Base-by-base conservation (phyloP, 2,797 vertebrate genomes). In the Phaenicophaeus curvirostris region DNA sequence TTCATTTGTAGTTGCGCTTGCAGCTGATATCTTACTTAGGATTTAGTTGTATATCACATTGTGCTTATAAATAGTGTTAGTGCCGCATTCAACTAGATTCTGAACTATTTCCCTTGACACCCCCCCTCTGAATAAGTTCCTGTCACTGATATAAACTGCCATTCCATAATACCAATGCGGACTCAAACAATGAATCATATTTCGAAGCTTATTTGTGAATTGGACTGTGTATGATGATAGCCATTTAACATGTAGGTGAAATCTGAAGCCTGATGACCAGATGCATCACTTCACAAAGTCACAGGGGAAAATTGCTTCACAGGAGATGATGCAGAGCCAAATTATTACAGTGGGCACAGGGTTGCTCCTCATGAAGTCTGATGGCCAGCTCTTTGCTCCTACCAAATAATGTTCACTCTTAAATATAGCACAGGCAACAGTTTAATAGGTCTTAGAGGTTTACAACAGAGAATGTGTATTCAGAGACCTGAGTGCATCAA, bases 1-100 rank as follows among this genome's bases (percentile, higher is more conserved):
- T 74, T 92, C 81, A 77, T 79, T 77, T 92, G 54, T 89, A 91
- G 35, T 58, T 93, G 81, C 39, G 16, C 33, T 95, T 83, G 54
- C 16, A 77, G 72, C 33, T 83, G 67, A 92, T 92, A 79, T 74
- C 90, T 90, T 37, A 6, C 85, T 92, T 90, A 87, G 50, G 39
- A 67, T 80, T 90, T 94, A 89, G 92, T 83, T 89, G 65, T 82
- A 53, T 63, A 67, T 85, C 57, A 75, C 65, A 25, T 13, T 21
- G 33, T 85, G 72, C 48, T 93, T 85, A 93, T 89, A 93, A 93
- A 91, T 59, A 87, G n/a, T 18, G 28, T 63, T 83, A 83, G 44
- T 77, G 72, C 46, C 61, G 96, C 92, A 83, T 78, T 95, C 87
- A 87, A 92, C 30, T 14, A 51, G 46, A 80, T 82, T 67, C 81